A percentile compares a stretch with the other conserved stretches of the same genome.
phyloP scores from a whole-genome alignment of 1,140 invertebrate species.

The Trachelipus rathkii region DNA sequence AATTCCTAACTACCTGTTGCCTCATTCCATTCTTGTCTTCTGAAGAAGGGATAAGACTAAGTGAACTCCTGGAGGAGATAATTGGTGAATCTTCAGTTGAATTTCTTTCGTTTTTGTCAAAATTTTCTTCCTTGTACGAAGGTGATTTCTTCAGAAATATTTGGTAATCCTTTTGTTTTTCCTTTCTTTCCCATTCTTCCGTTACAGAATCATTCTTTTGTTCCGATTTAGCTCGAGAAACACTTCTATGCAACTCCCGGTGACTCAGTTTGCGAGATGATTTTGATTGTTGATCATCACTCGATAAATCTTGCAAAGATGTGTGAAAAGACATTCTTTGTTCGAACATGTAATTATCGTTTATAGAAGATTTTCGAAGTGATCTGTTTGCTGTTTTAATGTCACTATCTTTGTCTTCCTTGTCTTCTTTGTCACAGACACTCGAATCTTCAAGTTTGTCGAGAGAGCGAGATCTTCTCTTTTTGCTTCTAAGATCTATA shows the following conservation, averaged over 20 bases:
- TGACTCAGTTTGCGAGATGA: not conserved
- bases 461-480: not conserved
- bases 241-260: not conserved
- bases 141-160: not conserved
- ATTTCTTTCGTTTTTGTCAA: not conserved
- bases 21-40: not conserved
- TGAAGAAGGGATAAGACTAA: not conserved
- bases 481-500: not conserved
- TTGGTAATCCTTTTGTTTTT: not conserved
- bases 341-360: not conserved
- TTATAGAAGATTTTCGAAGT: not conserved
- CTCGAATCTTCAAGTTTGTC: not conserved
- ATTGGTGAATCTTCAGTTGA: not conserved
- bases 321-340: conserved; percentile 1
- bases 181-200: not conserved
- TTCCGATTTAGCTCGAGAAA: not conserved
- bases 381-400: not conserved
- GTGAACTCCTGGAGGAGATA: not conserved
- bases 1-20: not conserved
- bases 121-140: not conserved
- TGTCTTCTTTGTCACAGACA: not conserved
- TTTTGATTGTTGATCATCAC: not conserved
- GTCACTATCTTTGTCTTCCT: not conserved
- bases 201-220: not conserved
- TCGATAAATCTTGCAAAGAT: not conserved